Evolutionary conservation across 2,888 invertebrate genomes (phyloP).

Genomic region (Hemistola chrysoprasaria): DNA sequence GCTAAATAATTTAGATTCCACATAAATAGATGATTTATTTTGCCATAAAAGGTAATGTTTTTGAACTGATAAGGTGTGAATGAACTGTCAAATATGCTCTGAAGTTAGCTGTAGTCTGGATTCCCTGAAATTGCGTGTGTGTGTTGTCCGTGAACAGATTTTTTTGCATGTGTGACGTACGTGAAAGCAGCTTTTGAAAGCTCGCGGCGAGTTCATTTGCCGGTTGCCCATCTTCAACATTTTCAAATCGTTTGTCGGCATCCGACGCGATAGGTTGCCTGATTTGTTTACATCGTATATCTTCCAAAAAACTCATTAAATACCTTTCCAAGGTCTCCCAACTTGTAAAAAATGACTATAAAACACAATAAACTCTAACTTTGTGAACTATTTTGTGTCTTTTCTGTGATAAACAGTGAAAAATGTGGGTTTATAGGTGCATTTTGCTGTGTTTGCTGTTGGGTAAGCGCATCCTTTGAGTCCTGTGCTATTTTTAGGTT

Average conservation of each 20-base stretch:
- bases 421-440: conserved; percentile 61
- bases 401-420: conserved; percentile 52
- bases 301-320: conserved; percentile 42
- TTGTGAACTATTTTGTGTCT: conserved; percentile 25
- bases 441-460: conserved; percentile 61
- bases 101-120: conserved; percentile 72
- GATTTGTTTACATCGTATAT: conserved; percentile 45
- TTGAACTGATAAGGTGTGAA: conserved; percentile 55
- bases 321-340: conserved; percentile 41
- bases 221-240: conserved; percentile 10
- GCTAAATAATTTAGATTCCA: too few relatives aligned
- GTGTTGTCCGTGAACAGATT: conserved; percentile 37
- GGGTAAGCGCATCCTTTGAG: conserved; percentile 71
- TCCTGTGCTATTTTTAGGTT: conserved; percentile 34
- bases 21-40: too few relatives aligned
- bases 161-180: conserved; percentile 50
- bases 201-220: conserved; percentile 37
- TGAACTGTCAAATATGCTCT: conserved; percentile 71
- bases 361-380: conserved; percentile 24
- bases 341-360: conserved; percentile 45
- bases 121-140: conserved; percentile 32
- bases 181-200: conserved; percentile 54
- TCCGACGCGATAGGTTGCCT: conserved; percentile 38
- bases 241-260: conserved; percentile 42
- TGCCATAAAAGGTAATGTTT: conserved; percentile 22